Evolutionary conservation across 2,113 vertebrate genomes (phyloP).

Genomic region (Apodemus speciosus): DNA sequence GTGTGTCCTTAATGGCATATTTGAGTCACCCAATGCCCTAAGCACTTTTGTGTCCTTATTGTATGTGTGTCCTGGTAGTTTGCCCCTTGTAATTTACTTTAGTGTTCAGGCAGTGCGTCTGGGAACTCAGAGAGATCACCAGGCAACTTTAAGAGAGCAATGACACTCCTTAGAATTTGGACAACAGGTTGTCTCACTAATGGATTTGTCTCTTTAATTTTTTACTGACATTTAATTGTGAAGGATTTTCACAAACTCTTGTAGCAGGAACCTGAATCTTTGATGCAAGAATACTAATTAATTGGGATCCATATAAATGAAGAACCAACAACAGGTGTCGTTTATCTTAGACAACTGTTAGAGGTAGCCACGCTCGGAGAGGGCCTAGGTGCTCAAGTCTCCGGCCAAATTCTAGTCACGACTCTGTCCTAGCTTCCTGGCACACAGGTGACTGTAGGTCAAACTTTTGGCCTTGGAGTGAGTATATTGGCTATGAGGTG

Average conservation of each 20-base stretch:
- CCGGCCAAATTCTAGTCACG: neutral
- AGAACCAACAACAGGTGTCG: neutral
- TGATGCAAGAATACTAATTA: neutral
- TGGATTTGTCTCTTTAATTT: neutral
- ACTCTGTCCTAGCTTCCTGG: neutral
- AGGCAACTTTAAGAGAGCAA: neutral
- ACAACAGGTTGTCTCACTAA: neutral
- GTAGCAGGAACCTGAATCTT: neutral
- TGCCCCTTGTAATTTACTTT: neutral
- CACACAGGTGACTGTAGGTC: neutral
- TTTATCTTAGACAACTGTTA: constrained; percentile 6
- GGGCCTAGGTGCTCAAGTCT: neutral
- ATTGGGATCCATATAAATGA: neutral
- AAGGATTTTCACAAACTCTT: constrained; percentile 9
- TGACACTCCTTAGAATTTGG: neutral
- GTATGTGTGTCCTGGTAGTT: neutral
- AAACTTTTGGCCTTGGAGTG: neutral
- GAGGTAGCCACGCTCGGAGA: neutral
- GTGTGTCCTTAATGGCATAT: neutral
- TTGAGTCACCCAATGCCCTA: neutral
- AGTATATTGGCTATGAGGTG: neutral
- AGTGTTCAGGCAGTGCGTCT: neutral
- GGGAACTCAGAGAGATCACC: neutral
- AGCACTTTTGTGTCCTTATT: neutral
- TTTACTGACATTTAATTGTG: neutral